Conservation (phyloP, 2,113 vertebrate species). For the Pluvianellus socialis region DNA sequence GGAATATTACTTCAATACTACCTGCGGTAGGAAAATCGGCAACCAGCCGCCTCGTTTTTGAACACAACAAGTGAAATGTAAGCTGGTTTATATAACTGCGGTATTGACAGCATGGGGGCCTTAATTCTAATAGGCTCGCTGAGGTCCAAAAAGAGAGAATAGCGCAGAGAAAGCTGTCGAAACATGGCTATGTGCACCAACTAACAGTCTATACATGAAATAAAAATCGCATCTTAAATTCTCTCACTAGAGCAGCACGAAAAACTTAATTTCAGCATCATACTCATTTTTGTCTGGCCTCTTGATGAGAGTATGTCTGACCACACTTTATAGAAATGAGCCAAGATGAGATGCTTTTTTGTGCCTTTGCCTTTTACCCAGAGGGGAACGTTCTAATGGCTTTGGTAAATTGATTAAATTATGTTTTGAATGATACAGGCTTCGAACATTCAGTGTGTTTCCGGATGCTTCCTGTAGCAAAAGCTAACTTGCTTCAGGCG, state of each 20-base stretch:
- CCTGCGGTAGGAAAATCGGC: neutral
- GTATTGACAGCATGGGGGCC: neutral
- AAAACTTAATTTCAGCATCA: neutral
- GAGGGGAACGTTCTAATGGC: neutral
- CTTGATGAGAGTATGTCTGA: neutral
- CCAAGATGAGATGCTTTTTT: neutral
- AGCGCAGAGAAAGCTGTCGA: neutral
- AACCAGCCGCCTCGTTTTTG: neutral
- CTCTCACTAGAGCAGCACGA: neutral
- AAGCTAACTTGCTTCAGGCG: neutral
- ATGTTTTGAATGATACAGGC: conserved; percentile 21
- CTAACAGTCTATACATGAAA: neutral
- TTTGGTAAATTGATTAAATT: conserved; percentile 51
- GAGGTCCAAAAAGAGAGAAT: neutral
- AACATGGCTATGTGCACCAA: neutral
- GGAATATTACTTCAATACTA: neutral
- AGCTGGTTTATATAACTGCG: neutral
- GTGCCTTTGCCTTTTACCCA: neutral
- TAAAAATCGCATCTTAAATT: neutral
- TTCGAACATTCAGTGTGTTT: neutral
- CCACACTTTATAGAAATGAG: neutral
- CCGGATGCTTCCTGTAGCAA: neutral
- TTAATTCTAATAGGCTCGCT: neutral
- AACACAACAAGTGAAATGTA: neutral
- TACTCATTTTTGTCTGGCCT: neutral